A percentile compares a stretch with the other conserved stretches of the same genome.
Evolutionary conservation across 2,888 invertebrate species (phyloP).

Genomic region (Prionchulus punctatus): DNA sequence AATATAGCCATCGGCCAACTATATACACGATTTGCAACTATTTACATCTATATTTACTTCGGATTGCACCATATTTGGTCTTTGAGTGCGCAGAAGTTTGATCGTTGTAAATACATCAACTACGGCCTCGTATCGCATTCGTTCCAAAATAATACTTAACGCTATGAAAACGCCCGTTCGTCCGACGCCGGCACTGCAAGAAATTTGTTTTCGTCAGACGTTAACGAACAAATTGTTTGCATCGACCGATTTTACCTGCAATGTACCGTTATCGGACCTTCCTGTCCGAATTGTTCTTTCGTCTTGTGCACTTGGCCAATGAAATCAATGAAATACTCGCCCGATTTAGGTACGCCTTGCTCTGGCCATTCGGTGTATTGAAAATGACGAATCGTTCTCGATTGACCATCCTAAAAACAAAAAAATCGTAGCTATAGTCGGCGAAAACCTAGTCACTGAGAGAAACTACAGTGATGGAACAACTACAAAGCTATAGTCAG

Average conservation of each 20-base stretch:
- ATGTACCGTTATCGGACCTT: conserved; percentile 95
- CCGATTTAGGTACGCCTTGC: conserved; percentile 76
- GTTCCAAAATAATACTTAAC: conserved; percentile 86
- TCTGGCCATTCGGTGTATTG: conserved; percentile 47
- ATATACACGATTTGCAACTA: background rate
- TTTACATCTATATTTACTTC: conserved; percentile 72
- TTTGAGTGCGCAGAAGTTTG: conserved; percentile 86
- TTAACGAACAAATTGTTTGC: too few species aligned
- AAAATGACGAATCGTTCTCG: conserved; percentile 84
- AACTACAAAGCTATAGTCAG: too few species aligned
- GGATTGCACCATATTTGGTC: conserved; percentile 98
- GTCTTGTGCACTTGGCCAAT: conserved; percentile 97
- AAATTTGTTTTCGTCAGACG: background rate
- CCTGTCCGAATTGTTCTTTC: conserved; percentile 97
- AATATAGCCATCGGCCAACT: background rate
- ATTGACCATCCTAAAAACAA: conserved; percentile 58
- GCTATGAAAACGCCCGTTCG: conserved; percentile 97
- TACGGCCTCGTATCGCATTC: conserved; percentile 97
- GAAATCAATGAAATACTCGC: conserved; percentile 97
- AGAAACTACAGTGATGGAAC: too few species aligned
- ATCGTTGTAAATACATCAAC: conserved; percentile 99
- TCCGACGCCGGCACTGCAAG: conserved; percentile 80
- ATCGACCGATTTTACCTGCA: conserved; percentile 5
- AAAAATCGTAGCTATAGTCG: conserved; percentile 7
- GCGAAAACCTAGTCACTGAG: too few species aligned